phyloP scores from a whole-genome alignment of 1,140 invertebrate genomes.

The Meloidogyne exigua region DNA sequence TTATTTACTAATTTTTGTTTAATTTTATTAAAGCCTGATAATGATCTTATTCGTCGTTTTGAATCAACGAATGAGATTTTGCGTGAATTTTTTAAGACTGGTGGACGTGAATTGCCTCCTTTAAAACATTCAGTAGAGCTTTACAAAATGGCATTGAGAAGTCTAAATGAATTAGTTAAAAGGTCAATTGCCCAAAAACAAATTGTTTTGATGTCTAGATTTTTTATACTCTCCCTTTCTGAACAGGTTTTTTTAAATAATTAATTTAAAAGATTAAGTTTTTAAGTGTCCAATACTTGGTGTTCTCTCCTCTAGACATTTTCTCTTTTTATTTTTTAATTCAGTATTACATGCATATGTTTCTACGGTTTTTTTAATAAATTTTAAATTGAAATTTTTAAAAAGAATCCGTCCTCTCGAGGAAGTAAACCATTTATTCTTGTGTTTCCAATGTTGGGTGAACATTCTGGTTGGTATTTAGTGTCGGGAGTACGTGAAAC shows the following conservation, averaged over 20 bases:
- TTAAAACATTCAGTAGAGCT: slow-evolving; percentile 4
- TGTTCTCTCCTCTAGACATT: slow-evolving; percentile 27
- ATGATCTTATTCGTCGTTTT: slow-evolving; percentile 9
- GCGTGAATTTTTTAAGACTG: slow-evolving; percentile 27
- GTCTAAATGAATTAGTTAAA: slow-evolving; percentile 24
- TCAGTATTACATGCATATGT: slow-evolving; percentile 30
- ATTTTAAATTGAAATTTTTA: background rate
- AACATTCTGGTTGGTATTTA: slow-evolving; percentile 11
- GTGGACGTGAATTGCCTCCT: slow-evolving; percentile 12
- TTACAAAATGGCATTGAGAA: slow-evolving; percentile 26
- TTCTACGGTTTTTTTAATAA: slow-evolving; percentile 9
- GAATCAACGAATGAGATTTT: slow-evolving; percentile 23
- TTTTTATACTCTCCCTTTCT: slow-evolving; percentile 19
- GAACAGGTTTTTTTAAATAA: slow-evolving; percentile 27
- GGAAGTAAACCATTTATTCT: slow-evolving; percentile 32
- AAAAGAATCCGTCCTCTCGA: slow-evolving; percentile 26
- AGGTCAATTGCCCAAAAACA: slow-evolving; percentile 28
- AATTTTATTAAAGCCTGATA: background rate
- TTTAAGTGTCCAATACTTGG: slow-evolving; percentile 11
- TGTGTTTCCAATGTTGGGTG: slow-evolving; percentile 20
- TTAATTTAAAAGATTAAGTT: background rate
- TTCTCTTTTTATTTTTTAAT: slow-evolving; percentile 25
- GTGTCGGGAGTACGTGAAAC: background rate
- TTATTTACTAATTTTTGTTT: background rate
- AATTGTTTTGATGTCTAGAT: slow-evolving; percentile 24